Conservation (phyloP, 1,140 invertebrate species). For the Gonatopus flavifemur region DNA sequence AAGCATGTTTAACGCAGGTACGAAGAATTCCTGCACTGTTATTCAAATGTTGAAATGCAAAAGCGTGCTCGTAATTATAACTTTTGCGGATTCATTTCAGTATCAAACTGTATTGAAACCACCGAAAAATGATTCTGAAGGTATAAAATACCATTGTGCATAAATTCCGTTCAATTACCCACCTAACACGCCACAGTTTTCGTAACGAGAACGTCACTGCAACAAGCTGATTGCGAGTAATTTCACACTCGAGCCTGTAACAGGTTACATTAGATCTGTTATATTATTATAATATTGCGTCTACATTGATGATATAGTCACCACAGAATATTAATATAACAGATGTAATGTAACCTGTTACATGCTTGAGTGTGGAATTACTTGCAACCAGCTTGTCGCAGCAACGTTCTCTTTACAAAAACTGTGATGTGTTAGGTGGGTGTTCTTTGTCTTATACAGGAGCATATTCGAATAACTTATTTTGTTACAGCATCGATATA, state of each 20-base stretch:
- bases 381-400: too few species aligned
- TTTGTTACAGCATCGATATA: constrained; percentile 34
- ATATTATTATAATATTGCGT: background rate
- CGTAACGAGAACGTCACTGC: too few species aligned
- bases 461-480: background rate
- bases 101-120: constrained; percentile 45
- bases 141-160: too few species aligned
- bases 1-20: constrained; percentile 62
- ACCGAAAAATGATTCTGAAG: constrained; percentile 20
- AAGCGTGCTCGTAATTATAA: background rate
- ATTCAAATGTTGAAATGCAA: background rate
- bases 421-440: too few species aligned
- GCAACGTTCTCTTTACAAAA: too few species aligned
- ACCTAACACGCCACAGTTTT: too few species aligned
- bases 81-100: constrained; percentile 31
- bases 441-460: too few species aligned
- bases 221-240: too few species aligned
- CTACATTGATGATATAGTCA: background rate
- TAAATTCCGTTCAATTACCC: too few species aligned
- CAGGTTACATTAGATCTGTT: too few species aligned
- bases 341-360: background rate
- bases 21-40: background rate
- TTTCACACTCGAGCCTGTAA: too few species aligned
- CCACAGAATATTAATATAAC: background rate
- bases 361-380: too few species aligned